phyloP scores from a whole-genome alignment of 2,797 vertebrate species.

The Lateolabrax maculatus region DNA sequence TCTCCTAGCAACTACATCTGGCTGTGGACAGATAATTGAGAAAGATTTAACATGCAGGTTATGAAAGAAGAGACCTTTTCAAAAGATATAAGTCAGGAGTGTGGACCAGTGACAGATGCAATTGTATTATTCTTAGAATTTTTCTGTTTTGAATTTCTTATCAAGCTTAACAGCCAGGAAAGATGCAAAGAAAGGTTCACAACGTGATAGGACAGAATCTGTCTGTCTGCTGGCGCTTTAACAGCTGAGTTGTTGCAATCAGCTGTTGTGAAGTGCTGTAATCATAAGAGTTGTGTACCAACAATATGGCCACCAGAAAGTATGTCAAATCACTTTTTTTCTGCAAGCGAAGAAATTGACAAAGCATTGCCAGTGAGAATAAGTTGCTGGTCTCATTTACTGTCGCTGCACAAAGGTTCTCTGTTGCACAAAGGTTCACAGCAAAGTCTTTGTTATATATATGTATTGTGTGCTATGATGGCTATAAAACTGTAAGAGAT shows the following conservation, averaged over 20 bases:
- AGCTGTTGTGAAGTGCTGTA: conserved; percentile 8
- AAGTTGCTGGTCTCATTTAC: not conserved
- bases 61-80: not conserved
- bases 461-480: not conserved
- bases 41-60: not conserved
- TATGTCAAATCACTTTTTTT: not conserved
- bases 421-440: no score
- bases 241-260: conserved; percentile 7
- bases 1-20: conserved; percentile 57
- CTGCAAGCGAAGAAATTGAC: not conserved
- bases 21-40: conserved; percentile 21
- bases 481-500: not conserved
- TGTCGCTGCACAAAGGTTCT: not conserved
- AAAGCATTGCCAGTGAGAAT: not conserved
- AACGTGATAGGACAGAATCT: conserved; percentile 2
- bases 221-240: not conserved
- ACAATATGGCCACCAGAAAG: not conserved
- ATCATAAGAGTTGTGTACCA: not conserved
- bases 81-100: not conserved
- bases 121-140: not conserved
- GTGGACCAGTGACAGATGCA: not conserved
- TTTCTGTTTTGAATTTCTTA: conserved; percentile 5
- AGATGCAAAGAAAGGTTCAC: not conserved
- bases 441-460: no score
- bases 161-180: not conserved